Percentiles rank a stretch among this genome's conserved stretches.
Conservation (phyloP, 2,797 vertebrate genomes). For the Monodelphis domestica region DNA sequence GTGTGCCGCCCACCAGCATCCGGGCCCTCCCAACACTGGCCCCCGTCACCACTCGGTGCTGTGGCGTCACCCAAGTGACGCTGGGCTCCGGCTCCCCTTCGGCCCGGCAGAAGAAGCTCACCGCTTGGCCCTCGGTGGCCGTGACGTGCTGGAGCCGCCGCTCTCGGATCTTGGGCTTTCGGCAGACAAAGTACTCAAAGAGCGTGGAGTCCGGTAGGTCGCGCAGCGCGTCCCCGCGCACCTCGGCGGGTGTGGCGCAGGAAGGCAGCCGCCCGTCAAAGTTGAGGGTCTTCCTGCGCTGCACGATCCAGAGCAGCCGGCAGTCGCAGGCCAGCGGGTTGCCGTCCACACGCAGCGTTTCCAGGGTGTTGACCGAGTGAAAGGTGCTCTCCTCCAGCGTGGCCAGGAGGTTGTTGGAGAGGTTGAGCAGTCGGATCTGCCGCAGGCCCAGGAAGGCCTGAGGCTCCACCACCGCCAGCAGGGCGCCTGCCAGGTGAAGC, state of each 20-base stretch:
- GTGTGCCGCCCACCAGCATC: conserved; percentile 92
- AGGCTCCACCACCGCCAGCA: conserved; percentile 90
- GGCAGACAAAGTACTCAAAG: conserved; percentile 98
- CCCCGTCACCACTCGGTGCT: conserved; percentile 92
- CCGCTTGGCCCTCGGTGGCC: conserved; percentile 91
- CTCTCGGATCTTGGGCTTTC: conserved; percentile 96
- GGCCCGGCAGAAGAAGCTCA: conserved; percentile 93
- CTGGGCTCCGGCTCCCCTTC: conserved; percentile 94
- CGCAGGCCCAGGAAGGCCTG: conserved; percentile 94
- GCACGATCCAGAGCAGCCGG: conserved; percentile 97
- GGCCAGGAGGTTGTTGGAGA: conserved; percentile 93
- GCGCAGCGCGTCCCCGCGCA: conserved; percentile 92
- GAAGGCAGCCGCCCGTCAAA: conserved; percentile 93
- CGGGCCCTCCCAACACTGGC: conserved; percentile 91
- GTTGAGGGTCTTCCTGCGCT: conserved; percentile 95
- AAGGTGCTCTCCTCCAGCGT: conserved; percentile 95
- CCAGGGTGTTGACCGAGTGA: conserved; percentile 95
- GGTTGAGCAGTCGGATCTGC: conserved; percentile 95
- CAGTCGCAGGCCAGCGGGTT: conserved; percentile 98
- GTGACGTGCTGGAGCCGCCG: conserved; percentile 93
- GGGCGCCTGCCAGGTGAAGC: conserved; percentile 94
- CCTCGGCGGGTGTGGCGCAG: conserved; percentile 91
- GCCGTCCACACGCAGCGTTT: conserved; percentile 93
- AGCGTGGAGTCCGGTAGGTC: conserved; percentile 93
- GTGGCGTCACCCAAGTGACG: conserved; percentile 97